phyloP scores from a whole-genome alignment of 2,888 invertebrate genomes.

The Mamestra brassicae region DNA sequence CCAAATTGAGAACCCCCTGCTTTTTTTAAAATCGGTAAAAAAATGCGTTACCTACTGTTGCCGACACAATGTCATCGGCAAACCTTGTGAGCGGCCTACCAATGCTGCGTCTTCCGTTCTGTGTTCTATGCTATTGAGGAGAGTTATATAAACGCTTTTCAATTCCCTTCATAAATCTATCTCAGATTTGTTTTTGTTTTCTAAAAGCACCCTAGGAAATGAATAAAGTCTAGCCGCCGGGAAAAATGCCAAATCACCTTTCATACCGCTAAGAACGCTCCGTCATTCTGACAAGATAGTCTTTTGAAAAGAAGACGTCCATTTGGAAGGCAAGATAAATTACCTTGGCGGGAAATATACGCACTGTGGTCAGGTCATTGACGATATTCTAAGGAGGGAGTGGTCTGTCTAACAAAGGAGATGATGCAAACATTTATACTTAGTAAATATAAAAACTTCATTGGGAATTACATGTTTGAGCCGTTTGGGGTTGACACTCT shows the following conservation, averaged over 20 bases:
- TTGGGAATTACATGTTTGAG: too few species aligned
- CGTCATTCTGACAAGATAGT: constrained; percentile 41
- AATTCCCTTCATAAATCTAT: neutral
- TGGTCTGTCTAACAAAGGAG: neutral
- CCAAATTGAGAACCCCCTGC: too few species aligned
- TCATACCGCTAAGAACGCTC: constrained; percentile 19
- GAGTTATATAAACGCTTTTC: neutral
- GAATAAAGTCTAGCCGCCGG: constrained; percentile 34
- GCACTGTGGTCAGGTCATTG: constrained; percentile 18
- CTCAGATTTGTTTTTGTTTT: constrained; percentile 21
- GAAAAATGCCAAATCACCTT: constrained; percentile 21
- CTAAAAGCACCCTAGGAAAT: constrained; percentile 20
- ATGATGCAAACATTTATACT: constrained; percentile 3
- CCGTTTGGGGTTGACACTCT: too few species aligned
- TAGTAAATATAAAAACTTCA: too few species aligned
- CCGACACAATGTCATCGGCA: too few species aligned
- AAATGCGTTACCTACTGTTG: neutral
- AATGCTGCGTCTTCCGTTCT: neutral
- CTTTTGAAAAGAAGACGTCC: constrained; percentile 36
- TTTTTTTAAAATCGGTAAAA: too few species aligned
- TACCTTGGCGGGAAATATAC: constrained; percentile 22
- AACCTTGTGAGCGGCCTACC: too few species aligned
- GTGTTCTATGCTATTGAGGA: neutral
- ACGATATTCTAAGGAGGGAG: constrained; percentile 9
- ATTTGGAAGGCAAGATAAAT: constrained; percentile 54